Evolutionary conservation across 2,888 invertebrate genomes (phyloP).

Genomic region (Cheilosia vernalis): DNA sequence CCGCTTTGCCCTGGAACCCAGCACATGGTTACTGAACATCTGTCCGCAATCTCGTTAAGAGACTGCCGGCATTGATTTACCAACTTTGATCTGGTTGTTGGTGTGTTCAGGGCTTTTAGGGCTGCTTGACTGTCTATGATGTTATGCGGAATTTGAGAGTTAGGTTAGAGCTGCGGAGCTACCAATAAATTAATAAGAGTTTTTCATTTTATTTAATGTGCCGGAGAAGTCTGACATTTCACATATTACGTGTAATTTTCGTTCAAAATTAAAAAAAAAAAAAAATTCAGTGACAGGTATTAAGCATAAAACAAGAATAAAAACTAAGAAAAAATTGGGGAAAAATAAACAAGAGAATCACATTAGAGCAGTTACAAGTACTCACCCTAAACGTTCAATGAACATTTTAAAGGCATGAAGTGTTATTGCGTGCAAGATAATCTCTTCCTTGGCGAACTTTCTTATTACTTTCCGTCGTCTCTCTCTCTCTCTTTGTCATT

Average conservation of each 20-base stretch:
- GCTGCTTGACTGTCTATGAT: too few relatives aligned
- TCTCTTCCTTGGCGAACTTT: conserved; percentile 17
- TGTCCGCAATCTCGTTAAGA: too few relatives aligned
- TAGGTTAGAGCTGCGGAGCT: too few relatives aligned
- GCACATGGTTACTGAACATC: too few relatives aligned
- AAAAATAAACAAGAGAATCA: conserved; percentile 25
- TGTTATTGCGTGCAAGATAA: conserved; percentile 7
- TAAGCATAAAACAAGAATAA: conserved; percentile 1
- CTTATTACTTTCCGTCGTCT: background rate
- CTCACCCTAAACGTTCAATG: conserved; percentile 66
- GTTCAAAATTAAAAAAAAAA: too few relatives aligned
- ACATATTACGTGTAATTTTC: conserved; percentile 4
- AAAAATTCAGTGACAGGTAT: conserved; percentile 1
- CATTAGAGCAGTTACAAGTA: conserved; percentile 62
- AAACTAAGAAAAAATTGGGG: conserved; percentile 2
- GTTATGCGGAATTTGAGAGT: too few relatives aligned
- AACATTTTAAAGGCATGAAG: conserved; percentile 47
- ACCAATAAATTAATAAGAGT: too few relatives aligned
- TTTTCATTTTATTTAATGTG: too few relatives aligned
- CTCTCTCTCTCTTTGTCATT: background rate
- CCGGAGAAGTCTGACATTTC: conserved; percentile 3
- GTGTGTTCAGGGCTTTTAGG: too few relatives aligned
- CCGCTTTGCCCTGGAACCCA: too few relatives aligned
- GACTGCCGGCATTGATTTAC: too few relatives aligned
- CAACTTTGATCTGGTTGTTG: too few relatives aligned